phyloP scores from a whole-genome alignment of 2,113 vertebrate species.

The Gymnorhina tibicen region DNA sequence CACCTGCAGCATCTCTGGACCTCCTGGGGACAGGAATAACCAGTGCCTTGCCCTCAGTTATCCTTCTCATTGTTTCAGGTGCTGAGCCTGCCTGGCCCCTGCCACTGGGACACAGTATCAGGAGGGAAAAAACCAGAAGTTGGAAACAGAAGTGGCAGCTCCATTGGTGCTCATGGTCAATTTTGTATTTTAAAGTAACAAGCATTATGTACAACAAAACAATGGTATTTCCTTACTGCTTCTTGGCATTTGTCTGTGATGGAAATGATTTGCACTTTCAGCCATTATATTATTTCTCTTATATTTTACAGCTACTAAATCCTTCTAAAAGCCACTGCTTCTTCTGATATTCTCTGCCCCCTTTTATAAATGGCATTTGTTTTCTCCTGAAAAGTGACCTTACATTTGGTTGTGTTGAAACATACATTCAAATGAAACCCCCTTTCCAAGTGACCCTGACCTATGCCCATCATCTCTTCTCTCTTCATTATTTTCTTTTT shows the following conservation, averaged over 20 bases:
- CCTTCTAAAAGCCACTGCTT: not conserved
- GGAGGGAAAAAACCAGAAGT: not conserved
- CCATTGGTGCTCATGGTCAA: no score
- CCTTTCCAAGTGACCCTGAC: not conserved
- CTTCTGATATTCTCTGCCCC: not conserved
- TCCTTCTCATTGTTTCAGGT: not conserved
- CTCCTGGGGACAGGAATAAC: not conserved
- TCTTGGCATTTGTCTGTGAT: not conserved
- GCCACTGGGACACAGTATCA: rapidly evolving
- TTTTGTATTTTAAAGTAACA: not conserved
- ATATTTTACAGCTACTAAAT: not conserved
- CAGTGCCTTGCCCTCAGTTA: not conserved
- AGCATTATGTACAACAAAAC: not conserved
- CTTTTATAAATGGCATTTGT: not conserved
- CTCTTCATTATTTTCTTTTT: conserved; percentile 40
- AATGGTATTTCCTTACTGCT: not conserved
- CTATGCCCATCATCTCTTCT: not conserved
- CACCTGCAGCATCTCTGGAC: not conserved
- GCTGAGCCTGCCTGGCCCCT: not conserved
- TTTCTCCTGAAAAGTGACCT: not conserved
- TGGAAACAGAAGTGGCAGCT: not conserved
- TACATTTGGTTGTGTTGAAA: not conserved
- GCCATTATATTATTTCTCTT: not conserved
- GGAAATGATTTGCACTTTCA: not conserved
- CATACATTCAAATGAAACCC: not conserved